Evolutionary conservation across 1,140 invertebrate genomes (phyloP), one percentile per base, ranked within the genome.

Genomic region (Stenopsyche tienmushanensis): DNA sequence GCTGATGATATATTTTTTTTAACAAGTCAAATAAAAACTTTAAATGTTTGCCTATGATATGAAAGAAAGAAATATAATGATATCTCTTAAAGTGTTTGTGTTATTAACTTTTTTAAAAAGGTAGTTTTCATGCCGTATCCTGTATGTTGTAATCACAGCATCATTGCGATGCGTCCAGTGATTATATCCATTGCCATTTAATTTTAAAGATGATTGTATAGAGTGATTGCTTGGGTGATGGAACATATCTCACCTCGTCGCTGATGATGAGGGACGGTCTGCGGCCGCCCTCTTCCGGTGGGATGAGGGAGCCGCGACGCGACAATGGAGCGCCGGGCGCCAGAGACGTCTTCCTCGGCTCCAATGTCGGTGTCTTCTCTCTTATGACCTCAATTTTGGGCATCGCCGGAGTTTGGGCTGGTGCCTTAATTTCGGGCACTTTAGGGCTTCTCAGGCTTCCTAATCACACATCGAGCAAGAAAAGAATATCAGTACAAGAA

Each of bases 251-350:
- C 87, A 96, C 94, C 90, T 96, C 93, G 79, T 96, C 93, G 77
- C 91, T 92, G 76, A 96, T 94, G 72, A 95, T 91, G 67, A 95
- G 83, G 72, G 91, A 93, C 65, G 93, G 90, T 71, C 93, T 84
- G 72, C 92, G 84, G 71, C 88, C 90, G 78, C 87, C 88, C 76
- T 90, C 90, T 73, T 93, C 91, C 8, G 88, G 89, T 2, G 89
- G 89, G 44, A 91, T 91, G 75, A 94, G 89, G 47, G 94, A 84
- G 9, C 92, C 94, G 21, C 92, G 91, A 72, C 93, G 82, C 67
- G 92, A 84, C 80, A 68, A 83, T 80, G 74, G 77, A 26, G 75
- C 74, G 52, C 84, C 89, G n/a, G 90, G 90, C 55, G 86, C 88
- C 59, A 94, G 77, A 0, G 92, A 93, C 21, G 88, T 83, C 75